Evolutionary conservation across 1,140 invertebrate species (phyloP).

Genomic region (Mamestra configurata): DNA sequence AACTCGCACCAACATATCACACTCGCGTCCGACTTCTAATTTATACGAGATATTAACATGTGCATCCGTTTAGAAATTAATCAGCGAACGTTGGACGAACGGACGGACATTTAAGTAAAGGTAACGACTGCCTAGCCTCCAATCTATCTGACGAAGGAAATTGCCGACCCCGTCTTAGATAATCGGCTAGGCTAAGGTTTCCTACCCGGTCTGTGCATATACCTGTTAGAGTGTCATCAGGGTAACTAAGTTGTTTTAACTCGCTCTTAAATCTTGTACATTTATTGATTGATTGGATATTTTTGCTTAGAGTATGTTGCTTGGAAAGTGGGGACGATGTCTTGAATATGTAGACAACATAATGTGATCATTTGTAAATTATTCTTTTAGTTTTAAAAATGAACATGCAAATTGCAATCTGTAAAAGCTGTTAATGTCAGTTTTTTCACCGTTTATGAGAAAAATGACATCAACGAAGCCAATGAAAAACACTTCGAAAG

Average conservation of each 20-base stretch:
- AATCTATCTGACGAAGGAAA: slow-evolving; percentile 73
- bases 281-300: slow-evolving; percentile 25
- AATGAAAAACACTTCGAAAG: slow-evolving; percentile 30
- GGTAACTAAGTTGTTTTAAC: slow-evolving; percentile 24
- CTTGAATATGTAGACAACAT: too few relatives aligned
- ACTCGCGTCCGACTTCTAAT: slow-evolving; percentile 41
- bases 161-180: slow-evolving; percentile 71
- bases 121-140: slow-evolving; percentile 58
- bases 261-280: not conserved
- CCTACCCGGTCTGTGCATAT: slow-evolving; percentile 9
- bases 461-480: not conserved
- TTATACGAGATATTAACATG: slow-evolving; percentile 63
- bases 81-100: slow-evolving; percentile 57
- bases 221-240: slow-evolving; percentile 28
- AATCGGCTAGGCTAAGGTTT: slow-evolving; percentile 51
- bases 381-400: not conserved
- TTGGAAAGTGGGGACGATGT: not conserved
- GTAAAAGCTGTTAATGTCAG: too few relatives aligned
- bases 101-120: slow-evolving; percentile 57
- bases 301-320: not conserved
- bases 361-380: too few relatives aligned
- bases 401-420: too few relatives aligned
- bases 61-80: slow-evolving; percentile 68
- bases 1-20: not conserved
- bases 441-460: not conserved